Base-by-base conservation (phyloP, 2,113 vertebrate species). In the Strix uralensis region DNA sequence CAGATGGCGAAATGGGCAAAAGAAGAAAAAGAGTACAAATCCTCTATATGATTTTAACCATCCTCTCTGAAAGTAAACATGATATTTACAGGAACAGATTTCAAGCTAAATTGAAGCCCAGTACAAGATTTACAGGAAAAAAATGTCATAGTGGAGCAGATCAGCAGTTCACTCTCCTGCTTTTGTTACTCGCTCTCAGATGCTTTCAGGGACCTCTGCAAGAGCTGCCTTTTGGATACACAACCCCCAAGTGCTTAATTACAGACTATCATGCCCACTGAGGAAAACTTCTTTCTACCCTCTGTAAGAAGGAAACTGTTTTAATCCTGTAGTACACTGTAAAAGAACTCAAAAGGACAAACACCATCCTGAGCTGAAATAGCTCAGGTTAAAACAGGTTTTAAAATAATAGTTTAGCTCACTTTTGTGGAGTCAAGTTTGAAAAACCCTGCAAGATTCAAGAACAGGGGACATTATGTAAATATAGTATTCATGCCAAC, bases 401-500 rank as follows among this genome's bases (percentile, higher is more conserved):
- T 32, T 40, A 66, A 46, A 77, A n/a, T 15, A 71, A 13, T 2
- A 17, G 6, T 44, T 61, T 25, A 55, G 22, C 18, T 47, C 14
- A 34, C 26, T 79, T 78, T 57, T 40, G 16, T 67, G 51, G 38
- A 71, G 52, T 23, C 34, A 38, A 26, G 52, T 46, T 84, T 54
- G 17, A 86, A 81, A 62, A 88, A 36, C 5, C 32, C 38, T 79
- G 15, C 29, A 85, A 27, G 23, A 61, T n/a, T 23, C 11, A 6
- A 52, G 18, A 87, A 18, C 7, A 11, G 62, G 34, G 83, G 40
- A 30, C 15, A 2, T 15, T 36, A 3, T 10, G 5, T 7, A 78
- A 88, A 57, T 22, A 2, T 0, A 61, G 30, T 3, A n/a, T 42
- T 23, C 0, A 0, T 7, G 14, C 17, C 32, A 57, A 21, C 5